Percentiles rank a stretch among this genome's conserved stretches.
Evolutionary conservation across 1,140 invertebrate species (phyloP).

Genomic region (Atta texana): DNA sequence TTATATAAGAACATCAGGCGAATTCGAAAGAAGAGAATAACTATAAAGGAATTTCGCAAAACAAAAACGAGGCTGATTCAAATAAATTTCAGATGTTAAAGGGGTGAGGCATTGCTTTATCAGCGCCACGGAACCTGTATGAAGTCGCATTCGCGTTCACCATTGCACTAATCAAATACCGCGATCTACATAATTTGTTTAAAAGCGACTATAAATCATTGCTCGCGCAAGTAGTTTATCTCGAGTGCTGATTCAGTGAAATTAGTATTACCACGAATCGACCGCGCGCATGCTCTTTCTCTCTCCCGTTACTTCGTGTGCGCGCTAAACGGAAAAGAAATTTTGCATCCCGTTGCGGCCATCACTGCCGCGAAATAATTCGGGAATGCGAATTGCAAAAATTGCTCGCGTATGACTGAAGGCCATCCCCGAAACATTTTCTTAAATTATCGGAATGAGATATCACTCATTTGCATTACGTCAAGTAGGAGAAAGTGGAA

Average conservation of each 20-base stretch:
- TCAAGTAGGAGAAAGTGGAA: neutral
- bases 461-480: neutral
- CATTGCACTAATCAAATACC: conserved; percentile 67
- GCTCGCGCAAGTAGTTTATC: conserved; percentile 62
- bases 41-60: neutral
- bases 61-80: neutral
- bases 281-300: conserved; percentile 22
- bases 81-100: conserved; percentile 18
- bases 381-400: conserved; percentile 10
- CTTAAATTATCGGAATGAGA: conserved; percentile 23
- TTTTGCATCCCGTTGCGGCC: neutral
- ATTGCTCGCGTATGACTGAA: neutral
- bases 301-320: conserved; percentile 31
- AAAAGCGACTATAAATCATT: conserved; percentile 70
- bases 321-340: conserved; percentile 15
- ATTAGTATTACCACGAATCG: conserved; percentile 58
- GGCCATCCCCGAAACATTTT: conserved; percentile 30
- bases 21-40: neutral
- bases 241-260: conserved; percentile 68
- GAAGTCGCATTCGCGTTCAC: conserved; percentile 7
- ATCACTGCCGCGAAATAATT: neutral
- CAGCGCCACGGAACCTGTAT: conserved; percentile 8
- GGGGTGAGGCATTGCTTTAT: conserved; percentile 32
- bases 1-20: neutral
- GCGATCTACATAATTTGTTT: conserved; percentile 76